Conservation (phyloP, 2,888 invertebrate species). For the Pyrocoelia pectoralis region DNA sequence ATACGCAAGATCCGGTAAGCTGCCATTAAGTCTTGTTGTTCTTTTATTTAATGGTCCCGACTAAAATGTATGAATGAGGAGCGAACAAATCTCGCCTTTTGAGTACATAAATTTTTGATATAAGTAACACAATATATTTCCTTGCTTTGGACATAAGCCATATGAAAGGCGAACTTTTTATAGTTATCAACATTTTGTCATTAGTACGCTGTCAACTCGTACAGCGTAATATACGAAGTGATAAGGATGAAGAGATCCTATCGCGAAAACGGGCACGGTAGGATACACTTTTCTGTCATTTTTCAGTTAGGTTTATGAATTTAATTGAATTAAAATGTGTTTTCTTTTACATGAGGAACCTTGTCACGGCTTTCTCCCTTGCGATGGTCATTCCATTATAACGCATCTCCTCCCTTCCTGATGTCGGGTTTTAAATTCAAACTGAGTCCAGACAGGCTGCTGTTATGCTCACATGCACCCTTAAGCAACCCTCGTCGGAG, state of each 20-base stretch:
- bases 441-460: conserved; percentile 42
- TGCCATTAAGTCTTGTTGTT: too few relatives aligned
- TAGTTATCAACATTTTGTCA: not conserved
- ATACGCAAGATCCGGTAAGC: too few relatives aligned
- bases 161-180: not conserved
- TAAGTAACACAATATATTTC: conserved; percentile 1
- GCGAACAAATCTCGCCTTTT: not conserved
- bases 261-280: not conserved
- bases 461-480: conserved; percentile 48
- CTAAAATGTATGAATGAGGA: too few relatives aligned
- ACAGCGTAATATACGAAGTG: not conserved
- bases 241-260: not conserved
- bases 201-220: conserved; percentile 1
- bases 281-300: not conserved
- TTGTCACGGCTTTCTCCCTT: conserved; percentile 43
- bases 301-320: conserved; percentile 9
- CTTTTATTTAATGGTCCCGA: too few relatives aligned
- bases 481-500: conserved; percentile 51
- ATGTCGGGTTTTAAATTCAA: conserved; percentile 40
- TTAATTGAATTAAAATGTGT: conserved; percentile 21
- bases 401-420: conserved; percentile 60
- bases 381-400: conserved; percentile 63
- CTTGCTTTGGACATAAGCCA: not conserved
- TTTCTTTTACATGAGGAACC: conserved; percentile 26
- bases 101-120: not conserved